Evolutionary conservation across 2,113 vertebrate species (phyloP).

Genomic region (Xenopus laevis): DNA sequence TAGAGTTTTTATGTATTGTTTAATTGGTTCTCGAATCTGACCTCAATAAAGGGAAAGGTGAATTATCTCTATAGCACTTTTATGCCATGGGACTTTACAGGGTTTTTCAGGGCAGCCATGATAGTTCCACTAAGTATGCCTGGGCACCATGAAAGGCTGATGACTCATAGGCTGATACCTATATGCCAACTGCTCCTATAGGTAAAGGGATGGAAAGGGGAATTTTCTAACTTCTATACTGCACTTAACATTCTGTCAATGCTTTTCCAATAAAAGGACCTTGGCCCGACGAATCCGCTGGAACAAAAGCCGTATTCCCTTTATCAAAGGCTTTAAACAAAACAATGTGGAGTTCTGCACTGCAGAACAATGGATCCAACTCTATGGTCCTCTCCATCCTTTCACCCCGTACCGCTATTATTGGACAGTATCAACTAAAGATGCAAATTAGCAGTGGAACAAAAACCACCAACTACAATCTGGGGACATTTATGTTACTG

Average conservation of each 20-base stretch:
- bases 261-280: conserved; percentile 61
- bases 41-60: too few species aligned
- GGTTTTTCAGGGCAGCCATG: too few species aligned
- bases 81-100: too few species aligned
- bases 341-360: conserved; percentile 48
- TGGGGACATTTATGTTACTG: conserved; percentile 69
- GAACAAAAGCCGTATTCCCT: conserved; percentile 73
- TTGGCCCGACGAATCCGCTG: conserved; percentile 64
- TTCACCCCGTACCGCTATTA: conserved; percentile 63
- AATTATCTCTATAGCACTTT: too few species aligned
- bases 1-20: too few species aligned
- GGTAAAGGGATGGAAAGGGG: too few species aligned
- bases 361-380: conserved; percentile 11
- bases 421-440: conserved; percentile 70
- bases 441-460: conserved; percentile 61
- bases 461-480: conserved; percentile 53
- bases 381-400: conserved; percentile 50
- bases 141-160: too few species aligned
- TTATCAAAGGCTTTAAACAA: conserved; percentile 51
- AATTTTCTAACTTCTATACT: too few species aligned
- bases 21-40: too few species aligned
- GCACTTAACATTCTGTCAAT: not conserved
- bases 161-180: too few species aligned
- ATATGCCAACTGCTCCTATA: too few species aligned
- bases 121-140: too few species aligned